Conservation (phyloP, 2,113 vertebrate genomes). For the Muntiacus reevesi region DNA sequence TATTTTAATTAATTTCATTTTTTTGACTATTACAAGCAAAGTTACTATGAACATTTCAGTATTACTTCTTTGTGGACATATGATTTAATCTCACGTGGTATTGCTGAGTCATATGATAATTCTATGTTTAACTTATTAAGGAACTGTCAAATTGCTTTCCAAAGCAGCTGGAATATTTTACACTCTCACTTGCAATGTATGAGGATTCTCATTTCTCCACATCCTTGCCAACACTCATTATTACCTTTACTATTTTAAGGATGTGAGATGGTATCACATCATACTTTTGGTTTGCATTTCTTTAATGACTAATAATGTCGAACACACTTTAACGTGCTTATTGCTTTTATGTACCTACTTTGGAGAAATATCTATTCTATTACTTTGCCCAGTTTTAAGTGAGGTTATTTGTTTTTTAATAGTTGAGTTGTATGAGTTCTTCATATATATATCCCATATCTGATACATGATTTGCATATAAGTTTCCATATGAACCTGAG, state of each 20-base stretch:
- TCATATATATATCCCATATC: background rate
- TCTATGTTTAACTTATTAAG: background rate
- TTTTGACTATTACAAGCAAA: background rate
- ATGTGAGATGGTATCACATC: background rate
- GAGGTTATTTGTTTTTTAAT: background rate
- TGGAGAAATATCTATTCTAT: background rate
- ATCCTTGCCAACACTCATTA: background rate
- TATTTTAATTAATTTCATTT: background rate
- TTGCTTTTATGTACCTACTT: background rate
- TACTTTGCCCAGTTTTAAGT: background rate
- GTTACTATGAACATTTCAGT: background rate
- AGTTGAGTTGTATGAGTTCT: background rate
- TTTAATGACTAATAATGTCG: background rate
- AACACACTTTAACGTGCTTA: background rate
- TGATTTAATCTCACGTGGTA: background rate
- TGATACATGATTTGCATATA: background rate
- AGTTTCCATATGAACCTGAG: background rate
- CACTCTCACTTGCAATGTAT: background rate
- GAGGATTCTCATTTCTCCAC: background rate
- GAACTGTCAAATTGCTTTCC: background rate
- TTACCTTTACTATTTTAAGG: background rate
- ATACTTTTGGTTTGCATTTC: background rate
- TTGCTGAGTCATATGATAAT: background rate
- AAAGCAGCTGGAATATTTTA: background rate
- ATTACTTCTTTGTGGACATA: background rate